Evolutionary conservation across 2,113 vertebrate species (phyloP).

Genomic region (Fulica atra): DNA sequence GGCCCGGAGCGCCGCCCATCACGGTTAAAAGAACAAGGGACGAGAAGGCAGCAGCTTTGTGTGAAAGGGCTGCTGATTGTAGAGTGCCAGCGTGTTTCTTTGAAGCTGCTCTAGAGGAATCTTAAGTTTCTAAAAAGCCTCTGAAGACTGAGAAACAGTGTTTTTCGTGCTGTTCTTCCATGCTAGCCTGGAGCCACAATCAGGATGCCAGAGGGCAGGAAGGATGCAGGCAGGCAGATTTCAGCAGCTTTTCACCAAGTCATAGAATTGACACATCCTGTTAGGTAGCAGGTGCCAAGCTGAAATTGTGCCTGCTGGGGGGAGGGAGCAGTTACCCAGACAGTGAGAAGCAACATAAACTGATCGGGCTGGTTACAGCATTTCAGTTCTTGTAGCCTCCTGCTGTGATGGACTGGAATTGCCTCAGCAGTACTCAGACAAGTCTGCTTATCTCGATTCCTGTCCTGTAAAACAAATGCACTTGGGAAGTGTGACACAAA

Average conservation of each 20-base stretch:
- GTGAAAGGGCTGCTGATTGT: accelerated
- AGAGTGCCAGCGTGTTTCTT: neutral
- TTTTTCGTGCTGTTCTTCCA: accelerated
- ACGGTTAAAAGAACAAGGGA: neutral
- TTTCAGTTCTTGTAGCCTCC: neutral
- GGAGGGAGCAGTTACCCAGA: neutral
- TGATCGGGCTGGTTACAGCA: accelerated
- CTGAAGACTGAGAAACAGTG: neutral
- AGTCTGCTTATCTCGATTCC: neutral
- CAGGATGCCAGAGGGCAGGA: too few relatives aligned
- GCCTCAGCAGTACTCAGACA: neutral
- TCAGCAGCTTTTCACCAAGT: neutral
- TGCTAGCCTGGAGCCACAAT: neutral
- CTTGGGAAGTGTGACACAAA: accelerated
- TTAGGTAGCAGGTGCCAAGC: neutral
- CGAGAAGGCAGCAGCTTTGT: neutral
- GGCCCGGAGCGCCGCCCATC: accelerated
- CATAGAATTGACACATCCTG: neutral
- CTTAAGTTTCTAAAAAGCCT: neutral
- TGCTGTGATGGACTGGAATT: neutral
- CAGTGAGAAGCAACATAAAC: neutral
- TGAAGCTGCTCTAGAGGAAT: neutral
- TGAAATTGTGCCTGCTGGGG: neutral
- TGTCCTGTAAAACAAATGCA: neutral
- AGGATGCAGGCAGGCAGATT: neutral